A percentile compares a stretch with the other conserved stretches of the same genome.
Evolutionary conservation across 2,797 vertebrate species (phyloP).

Genomic region (Catamblyrhynchus diadema): DNA sequence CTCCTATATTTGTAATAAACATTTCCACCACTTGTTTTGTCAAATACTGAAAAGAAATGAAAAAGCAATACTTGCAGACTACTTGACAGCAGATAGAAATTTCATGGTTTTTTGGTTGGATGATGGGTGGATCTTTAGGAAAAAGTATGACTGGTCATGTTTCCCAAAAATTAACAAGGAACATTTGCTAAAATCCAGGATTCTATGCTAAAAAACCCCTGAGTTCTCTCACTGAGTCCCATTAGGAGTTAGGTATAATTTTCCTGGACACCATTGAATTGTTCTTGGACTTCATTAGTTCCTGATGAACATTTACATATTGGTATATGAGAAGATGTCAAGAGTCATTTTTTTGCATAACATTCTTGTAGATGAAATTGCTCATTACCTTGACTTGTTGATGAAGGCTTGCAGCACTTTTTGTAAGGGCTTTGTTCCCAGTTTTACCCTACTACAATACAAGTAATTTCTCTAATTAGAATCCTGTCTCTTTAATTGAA

Average conservation of each 20-base stretch:
- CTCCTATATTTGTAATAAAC: neutral
- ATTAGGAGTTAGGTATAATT: neutral
- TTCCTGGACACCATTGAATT: neutral
- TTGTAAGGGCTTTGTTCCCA: neutral
- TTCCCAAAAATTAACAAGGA: neutral
- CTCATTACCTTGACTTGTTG: neutral
- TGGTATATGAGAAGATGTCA: neutral
- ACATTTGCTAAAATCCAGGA: neutral
- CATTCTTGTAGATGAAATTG: neutral
- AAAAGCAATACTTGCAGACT: neutral
- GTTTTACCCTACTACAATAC: neutral
- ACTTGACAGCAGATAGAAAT: neutral
- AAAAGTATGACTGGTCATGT: neutral
- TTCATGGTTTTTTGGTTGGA: neutral
- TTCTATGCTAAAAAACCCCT: neutral
- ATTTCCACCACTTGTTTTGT: neutral
- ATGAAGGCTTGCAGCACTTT: neutral
- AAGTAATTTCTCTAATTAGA: neutral
- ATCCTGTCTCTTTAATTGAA: neutral
- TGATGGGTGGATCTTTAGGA: neutral
- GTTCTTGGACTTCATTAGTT: neutral
- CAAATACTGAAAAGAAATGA: neutral
- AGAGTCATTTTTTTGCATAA: neutral
- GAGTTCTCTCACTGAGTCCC: neutral
- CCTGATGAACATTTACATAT: neutral